These are phyloP conservation scores for Oreochromis aureus DNA, from an alignment of 2,113 vertebrate genomes.

Conservation along the genomic window DNA sequence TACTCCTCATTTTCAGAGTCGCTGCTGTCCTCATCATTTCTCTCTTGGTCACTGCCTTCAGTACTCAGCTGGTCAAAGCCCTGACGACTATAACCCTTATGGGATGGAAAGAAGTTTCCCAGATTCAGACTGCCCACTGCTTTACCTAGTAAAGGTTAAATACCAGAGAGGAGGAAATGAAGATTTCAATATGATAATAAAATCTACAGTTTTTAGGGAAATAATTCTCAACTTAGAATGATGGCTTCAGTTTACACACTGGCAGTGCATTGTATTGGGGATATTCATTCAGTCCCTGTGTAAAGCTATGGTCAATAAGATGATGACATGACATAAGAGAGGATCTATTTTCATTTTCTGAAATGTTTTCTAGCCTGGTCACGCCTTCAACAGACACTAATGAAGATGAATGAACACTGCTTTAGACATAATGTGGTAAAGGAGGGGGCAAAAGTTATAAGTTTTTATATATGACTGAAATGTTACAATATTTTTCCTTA, in stretches of 20 bases:
- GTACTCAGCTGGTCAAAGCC: constrained; percentile 96
- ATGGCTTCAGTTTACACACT: background rate
- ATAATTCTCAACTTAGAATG: background rate
- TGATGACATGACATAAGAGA: background rate
- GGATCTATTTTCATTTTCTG: background rate
- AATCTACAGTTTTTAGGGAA: background rate
- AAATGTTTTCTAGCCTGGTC: background rate
- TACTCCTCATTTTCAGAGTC: constrained; percentile 93
- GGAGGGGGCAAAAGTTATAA: background rate
- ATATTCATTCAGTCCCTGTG: background rate
- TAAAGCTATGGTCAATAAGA: background rate
- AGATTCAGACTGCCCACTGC: constrained; percentile 84
- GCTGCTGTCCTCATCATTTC: constrained; percentile 85
- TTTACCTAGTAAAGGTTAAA: constrained; percentile 74
- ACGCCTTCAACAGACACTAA: background rate
- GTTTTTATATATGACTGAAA: background rate
- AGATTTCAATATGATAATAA: background rate
- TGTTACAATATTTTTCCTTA: background rate
- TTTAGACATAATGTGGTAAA: background rate
- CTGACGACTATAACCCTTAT: constrained; percentile 89
- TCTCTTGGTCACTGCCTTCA: constrained; percentile 94
- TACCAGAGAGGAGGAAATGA: background rate
- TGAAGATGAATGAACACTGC: background rate
- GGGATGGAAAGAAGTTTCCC: constrained; percentile 92
- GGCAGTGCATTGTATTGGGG: background rate